Base-by-base conservation (phyloP, 2,888 invertebrate genomes). In the Helleia helle region DNA sequence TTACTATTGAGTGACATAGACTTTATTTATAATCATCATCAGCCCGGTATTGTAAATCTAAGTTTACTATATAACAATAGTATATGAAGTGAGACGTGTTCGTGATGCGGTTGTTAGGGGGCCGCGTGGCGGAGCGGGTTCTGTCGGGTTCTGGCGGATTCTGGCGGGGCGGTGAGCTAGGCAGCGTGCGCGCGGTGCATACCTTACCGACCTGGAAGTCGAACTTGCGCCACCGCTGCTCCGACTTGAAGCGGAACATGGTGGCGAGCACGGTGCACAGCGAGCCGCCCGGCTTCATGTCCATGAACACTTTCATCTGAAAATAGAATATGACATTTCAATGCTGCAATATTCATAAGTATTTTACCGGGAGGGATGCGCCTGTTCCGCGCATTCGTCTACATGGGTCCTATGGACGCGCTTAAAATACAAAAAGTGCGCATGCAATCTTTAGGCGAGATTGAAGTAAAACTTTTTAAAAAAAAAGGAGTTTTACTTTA, bases 211-310 rank as follows among this genome's bases (percentile, higher is more conserved):
- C 91, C 76, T 93, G 93, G 81, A 96, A 93, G 87, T 96, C 96
- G 76, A 97, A 96, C 77, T 96, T 90, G 65, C 96, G 90, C 91
- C 95, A 97, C 73, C 95, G 93, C 81, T 97, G 97, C 74, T 98
- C 98, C 74, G 91, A 93, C 81, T 97, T 96, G 86, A 95, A 97
- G 66, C 95, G 94, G 87, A 93, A 98, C 71, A 96, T 96, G 51
- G 96, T 93, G 56, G 94, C 91, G 54, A 99, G 89, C 68, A 97
- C 94, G 58, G 96, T 94, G 86, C 97, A 97, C 44, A 98, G 87
- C 18, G 95, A 92, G 36, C 97, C 97, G 51, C 95, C 94, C 12
- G 95, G 90, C 76, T 97, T 97, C 77, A 97, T 96, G 81, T 99
- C 98, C 86, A 97, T 87, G 77, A 98, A 98, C 72, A 92, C 95